These are phyloP conservation scores for Papilio dardanus DNA, from an alignment of 1,140 invertebrate genomes.

Conservation along the genomic window DNA sequence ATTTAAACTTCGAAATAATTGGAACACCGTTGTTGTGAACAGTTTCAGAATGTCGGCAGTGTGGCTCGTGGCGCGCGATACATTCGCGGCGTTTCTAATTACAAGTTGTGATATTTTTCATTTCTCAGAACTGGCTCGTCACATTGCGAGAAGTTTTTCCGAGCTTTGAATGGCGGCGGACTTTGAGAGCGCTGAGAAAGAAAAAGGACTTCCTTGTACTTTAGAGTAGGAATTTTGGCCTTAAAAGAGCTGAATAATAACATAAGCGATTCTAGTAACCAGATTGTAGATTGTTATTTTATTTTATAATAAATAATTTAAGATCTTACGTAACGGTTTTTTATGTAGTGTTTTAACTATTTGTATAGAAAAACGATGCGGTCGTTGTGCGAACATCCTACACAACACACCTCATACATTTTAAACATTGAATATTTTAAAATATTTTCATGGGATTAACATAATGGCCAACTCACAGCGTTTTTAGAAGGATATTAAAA, in stretches of 20 bases:
- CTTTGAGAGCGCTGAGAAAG: background rate
- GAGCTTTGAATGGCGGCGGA: background rate
- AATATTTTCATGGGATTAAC: background rate
- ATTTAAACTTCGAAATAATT: background rate
- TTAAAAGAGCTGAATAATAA: too few relatives aligned
- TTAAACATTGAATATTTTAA: slow-evolving; percentile 1
- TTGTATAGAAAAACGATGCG: background rate
- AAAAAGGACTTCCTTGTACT: background rate
- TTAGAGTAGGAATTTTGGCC: too few relatives aligned
- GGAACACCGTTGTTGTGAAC: background rate
- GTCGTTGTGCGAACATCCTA: background rate
- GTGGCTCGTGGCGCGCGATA: background rate
- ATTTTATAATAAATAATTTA: background rate
- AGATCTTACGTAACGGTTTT: background rate
- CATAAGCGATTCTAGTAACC: too few relatives aligned
- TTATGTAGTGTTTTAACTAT: background rate
- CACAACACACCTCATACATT: background rate
- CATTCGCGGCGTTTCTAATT: background rate
- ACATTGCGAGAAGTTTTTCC: background rate
- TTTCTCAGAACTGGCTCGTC: slow-evolving; percentile 2
- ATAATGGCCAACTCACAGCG: background rate
- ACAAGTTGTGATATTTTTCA: slow-evolving; percentile 4
- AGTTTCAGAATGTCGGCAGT: background rate
- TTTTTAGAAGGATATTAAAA: background rate
- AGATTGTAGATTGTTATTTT: too few relatives aligned